These are phyloP conservation scores for Phainopepla nitens DNA, from an alignment of 2,113 vertebrate genomes.

Conservation along the genomic window DNA sequence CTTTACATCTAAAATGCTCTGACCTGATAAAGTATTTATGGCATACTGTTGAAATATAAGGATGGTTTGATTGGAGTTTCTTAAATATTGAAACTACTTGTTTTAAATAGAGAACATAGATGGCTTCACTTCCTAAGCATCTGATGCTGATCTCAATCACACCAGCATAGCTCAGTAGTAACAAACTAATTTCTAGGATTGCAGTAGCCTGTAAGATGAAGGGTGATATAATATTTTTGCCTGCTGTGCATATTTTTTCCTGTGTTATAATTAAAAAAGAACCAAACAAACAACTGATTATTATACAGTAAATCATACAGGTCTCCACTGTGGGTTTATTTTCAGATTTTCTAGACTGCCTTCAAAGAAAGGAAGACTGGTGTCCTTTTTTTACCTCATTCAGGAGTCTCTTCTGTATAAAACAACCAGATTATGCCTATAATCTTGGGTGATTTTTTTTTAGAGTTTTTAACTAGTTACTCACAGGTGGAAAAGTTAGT, in stretches of 20 bases:
- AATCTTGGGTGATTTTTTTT: neutral
- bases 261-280: neutral
- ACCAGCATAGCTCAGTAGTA: neutral
- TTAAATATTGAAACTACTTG: neutral
- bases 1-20: neutral
- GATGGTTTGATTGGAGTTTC: neutral
- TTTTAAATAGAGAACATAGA: neutral
- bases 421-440: neutral
- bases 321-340: accelerated
- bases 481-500: neutral
- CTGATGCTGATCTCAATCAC: neutral
- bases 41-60: neutral
- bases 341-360: neutral
- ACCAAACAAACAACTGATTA: neutral
- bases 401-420: neutral
- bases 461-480: neutral
- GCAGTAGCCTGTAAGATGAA: neutral
- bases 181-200: neutral
- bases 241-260: neutral
- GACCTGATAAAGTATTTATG: neutral
- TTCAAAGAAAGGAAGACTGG: neutral
- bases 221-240: neutral
- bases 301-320: neutral
- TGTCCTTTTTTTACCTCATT: neutral
- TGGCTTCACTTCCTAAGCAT: neutral